Evolutionary conservation across 2,113 vertebrate species (phyloP).

Genomic region (Chelonoidis abingdonii): DNA sequence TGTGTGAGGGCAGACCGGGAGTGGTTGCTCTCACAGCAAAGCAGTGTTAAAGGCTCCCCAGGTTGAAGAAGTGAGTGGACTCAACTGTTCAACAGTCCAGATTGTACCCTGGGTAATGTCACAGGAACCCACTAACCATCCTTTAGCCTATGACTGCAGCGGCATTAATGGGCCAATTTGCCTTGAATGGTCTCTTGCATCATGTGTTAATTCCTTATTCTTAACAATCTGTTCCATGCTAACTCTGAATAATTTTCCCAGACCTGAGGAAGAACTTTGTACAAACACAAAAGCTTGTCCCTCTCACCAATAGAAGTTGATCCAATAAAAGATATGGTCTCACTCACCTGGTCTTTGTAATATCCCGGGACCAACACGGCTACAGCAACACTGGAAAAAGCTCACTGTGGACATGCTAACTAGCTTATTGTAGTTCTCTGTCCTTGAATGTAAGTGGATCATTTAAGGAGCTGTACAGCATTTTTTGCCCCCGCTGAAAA

Average conservation of each 20-base stretch:
- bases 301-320: not conserved
- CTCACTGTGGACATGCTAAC: constrained; percentile 52
- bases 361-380: not conserved
- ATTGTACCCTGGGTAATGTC: not conserved
- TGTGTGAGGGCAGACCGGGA: not conserved
- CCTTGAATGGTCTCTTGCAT: not conserved
- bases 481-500: constrained; percentile 28
- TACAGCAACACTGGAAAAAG: not conserved
- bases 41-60: not conserved
- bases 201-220: not conserved
- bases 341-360: not conserved
- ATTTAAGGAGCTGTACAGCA: constrained; percentile 28
- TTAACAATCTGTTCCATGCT: not conserved
- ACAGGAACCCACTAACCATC: not conserved
- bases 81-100: not conserved
- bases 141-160: not conserved
- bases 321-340: not conserved
- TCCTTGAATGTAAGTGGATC: constrained; percentile 35
- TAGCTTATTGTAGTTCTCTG: constrained; percentile 59
- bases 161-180: not conserved
- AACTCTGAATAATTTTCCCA: not conserved
- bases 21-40: not conserved
- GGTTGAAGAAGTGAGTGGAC: not conserved
- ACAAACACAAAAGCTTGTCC: not conserved
- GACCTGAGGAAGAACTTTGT: not conserved